Evolutionary conservation across 2,888 invertebrate genomes (phyloP).

Genomic region (Drosophila maculinotata): DNA sequence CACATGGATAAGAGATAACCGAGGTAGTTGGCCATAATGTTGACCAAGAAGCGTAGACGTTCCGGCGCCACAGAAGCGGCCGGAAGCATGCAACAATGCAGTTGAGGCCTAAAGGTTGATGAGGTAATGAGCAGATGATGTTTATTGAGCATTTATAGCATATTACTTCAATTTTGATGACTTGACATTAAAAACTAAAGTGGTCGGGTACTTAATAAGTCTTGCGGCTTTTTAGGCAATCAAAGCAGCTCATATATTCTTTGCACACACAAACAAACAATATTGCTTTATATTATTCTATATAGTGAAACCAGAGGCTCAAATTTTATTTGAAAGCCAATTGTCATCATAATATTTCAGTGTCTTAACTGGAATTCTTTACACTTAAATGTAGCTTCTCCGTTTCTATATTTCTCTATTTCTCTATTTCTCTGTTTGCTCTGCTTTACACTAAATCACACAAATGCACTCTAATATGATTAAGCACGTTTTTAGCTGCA

Average conservation of each 20-base stretch:
- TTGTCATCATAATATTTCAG: constrained; percentile 44
- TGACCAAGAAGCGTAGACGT: constrained; percentile 39
- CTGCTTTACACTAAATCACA: constrained; percentile 70
- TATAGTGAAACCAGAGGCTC: too few species aligned
- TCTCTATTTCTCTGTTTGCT: constrained; percentile 42
- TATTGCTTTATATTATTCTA: too few species aligned
- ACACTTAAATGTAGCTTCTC: constrained; percentile 11
- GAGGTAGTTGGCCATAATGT: constrained; percentile 58
- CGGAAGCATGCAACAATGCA: constrained; percentile 22
- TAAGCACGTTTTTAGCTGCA: constrained; percentile 81
- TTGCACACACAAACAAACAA: too few species aligned
- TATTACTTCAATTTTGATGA: constrained; percentile 44
- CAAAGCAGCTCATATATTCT: not conserved
- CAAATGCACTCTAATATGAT: constrained; percentile 82
- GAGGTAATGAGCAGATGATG: constrained; percentile 58
- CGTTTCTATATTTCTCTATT: constrained; percentile 20
- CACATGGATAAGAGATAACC: constrained; percentile 13
- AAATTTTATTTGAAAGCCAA: constrained; percentile 9
- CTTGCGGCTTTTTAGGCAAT: not conserved
- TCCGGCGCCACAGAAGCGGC: too few species aligned
- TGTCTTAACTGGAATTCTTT: constrained; percentile 21
- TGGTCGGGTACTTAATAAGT: too few species aligned
- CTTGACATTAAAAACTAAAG: constrained; percentile 23
- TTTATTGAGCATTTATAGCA: constrained; percentile 53
- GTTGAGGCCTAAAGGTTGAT: constrained; percentile 23